These are phyloP conservation scores for Oryzias javanicus DNA, from an alignment of 2,113 vertebrate species.

Conservation along the genomic window DNA sequence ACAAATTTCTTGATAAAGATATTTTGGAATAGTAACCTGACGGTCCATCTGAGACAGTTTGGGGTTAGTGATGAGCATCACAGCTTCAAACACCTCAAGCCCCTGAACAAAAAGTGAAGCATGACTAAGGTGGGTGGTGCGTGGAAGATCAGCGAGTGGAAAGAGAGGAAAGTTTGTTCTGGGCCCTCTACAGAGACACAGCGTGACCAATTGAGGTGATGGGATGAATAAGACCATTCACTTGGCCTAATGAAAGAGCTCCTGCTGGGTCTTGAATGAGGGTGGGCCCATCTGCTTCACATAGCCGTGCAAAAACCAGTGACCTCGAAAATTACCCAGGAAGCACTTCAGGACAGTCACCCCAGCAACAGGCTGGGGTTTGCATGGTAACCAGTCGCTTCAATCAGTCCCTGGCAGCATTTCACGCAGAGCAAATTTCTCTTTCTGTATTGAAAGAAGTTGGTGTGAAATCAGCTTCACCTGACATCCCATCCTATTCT, in stretches of 20 bases:
- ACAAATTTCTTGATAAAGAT: too few relatives aligned
- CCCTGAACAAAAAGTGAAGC: slow-evolving; percentile 60
- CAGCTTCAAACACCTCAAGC: slow-evolving; percentile 43
- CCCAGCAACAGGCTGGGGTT: slow-evolving; percentile 77
- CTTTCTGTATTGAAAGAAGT: slow-evolving; percentile 57
- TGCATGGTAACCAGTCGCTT: slow-evolving; percentile 77
- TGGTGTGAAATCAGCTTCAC: slow-evolving; percentile 68
- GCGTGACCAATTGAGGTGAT: slow-evolving; percentile 77
- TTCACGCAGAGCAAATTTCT: slow-evolving; percentile 65
- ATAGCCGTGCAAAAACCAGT: slow-evolving; percentile 80
- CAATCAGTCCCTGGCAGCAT: slow-evolving; percentile 71
- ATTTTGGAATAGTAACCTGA: background rate
- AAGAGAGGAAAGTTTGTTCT: slow-evolving; percentile 74
- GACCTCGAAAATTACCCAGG: slow-evolving; percentile 82
- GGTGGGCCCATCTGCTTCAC: slow-evolving; percentile 77
- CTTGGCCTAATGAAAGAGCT: slow-evolving; percentile 74
- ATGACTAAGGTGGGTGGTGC: slow-evolving; percentile 72
- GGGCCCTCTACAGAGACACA: slow-evolving; percentile 66
- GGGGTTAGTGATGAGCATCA: slow-evolving; percentile 31
- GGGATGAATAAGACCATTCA: slow-evolving; percentile 80
- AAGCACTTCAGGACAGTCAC: slow-evolving; percentile 80
- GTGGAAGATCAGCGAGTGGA: slow-evolving; percentile 57
- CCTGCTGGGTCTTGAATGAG: slow-evolving; percentile 75
- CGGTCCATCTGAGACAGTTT: slow-evolving; percentile 13
- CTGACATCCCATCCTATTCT: slow-evolving; percentile 39